Conservation (phyloP, 2,888 invertebrate species). For the Erebia epiphron region DNA sequence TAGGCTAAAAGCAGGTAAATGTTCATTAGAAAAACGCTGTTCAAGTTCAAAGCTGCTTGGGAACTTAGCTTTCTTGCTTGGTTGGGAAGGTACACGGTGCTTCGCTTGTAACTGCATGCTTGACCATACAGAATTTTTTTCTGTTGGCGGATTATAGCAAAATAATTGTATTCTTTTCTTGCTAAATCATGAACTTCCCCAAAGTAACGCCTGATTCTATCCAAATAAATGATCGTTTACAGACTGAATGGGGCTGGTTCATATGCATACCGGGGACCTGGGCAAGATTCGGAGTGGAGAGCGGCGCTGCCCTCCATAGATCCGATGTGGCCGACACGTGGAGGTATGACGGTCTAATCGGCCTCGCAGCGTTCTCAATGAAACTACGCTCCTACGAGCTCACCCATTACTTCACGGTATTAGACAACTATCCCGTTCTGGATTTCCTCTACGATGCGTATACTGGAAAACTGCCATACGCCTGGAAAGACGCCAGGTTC, state of each 20-base stretch:
- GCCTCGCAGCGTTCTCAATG: slow-evolving; percentile 47
- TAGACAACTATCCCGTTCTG: slow-evolving; percentile 48
- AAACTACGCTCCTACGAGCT: slow-evolving; percentile 44
- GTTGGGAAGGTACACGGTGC: no score
- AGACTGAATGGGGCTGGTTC: slow-evolving; percentile 56
- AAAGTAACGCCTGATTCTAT: no score
- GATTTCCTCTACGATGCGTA: slow-evolving; percentile 50
- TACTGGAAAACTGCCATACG: slow-evolving; percentile 36
- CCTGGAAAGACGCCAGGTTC: slow-evolving; percentile 39
- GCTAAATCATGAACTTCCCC: no score
- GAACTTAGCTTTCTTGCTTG: no score
- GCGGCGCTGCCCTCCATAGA: slow-evolving; percentile 48
- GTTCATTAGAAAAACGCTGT: no score
- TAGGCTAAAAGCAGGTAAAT: no score
- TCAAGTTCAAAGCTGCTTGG: no score
- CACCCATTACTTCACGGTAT: slow-evolving; percentile 48
- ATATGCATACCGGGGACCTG: slow-evolving; percentile 46
- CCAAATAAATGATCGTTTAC: slow-evolving; percentile 23
- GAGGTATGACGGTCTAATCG: slow-evolving; percentile 49
- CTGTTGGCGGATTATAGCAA: no score
- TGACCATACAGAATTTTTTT: no score
- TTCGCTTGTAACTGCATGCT: no score
- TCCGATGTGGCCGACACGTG: slow-evolving; percentile 30
- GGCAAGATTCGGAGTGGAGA: slow-evolving; percentile 49
- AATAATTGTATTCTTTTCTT: no score